These are phyloP conservation scores for Protula sp. DNA, from an alignment of 2,888 invertebrate species.

Conservation along the genomic window DNA sequence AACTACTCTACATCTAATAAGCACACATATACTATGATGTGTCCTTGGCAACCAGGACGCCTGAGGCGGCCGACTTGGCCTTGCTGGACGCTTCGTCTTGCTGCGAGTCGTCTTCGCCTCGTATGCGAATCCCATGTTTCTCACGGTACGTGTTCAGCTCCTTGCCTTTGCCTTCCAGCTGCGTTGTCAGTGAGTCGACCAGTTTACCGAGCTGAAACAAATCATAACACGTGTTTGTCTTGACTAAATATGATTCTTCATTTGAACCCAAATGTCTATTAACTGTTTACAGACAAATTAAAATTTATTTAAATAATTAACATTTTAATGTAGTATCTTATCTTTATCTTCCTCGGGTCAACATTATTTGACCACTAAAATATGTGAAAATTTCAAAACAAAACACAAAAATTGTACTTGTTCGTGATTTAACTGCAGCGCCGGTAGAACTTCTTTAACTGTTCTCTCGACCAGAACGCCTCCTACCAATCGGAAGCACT, in stretches of 20 bases:
- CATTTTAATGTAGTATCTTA: too few relatives aligned
- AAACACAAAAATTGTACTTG: slow-evolving; percentile 60
- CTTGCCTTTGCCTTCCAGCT: slow-evolving; percentile 76
- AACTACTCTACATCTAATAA: too few relatives aligned
- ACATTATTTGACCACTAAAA: too few relatives aligned
- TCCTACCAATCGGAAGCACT: slow-evolving; percentile 88
- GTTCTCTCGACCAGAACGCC: slow-evolving; percentile 89
- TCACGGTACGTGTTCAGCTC: slow-evolving; percentile 91
- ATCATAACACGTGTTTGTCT: slow-evolving; percentile 18
- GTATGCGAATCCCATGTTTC: slow-evolving; percentile 79
- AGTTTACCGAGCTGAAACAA: slow-evolving; percentile 65
- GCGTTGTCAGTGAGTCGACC: slow-evolving; percentile 72
- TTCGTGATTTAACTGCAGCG: slow-evolving; percentile 72
- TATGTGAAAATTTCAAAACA: too few relatives aligned
- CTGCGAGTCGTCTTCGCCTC: slow-evolving; percentile 56
- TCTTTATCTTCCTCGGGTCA: too few relatives aligned
- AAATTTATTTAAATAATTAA: too few relatives aligned
- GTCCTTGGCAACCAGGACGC: background rate
- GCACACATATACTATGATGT: background rate
- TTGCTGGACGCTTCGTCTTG: background rate
- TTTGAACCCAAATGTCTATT: too few relatives aligned
- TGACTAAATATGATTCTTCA: background rate
- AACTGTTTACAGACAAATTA: too few relatives aligned
- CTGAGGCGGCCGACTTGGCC: background rate
- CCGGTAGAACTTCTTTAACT: slow-evolving; percentile 84